Evolutionary conservation across 2,888 invertebrate species (phyloP), one percentile per base, ranked within the genome.

Genomic region (Papilio elwesi): DNA sequence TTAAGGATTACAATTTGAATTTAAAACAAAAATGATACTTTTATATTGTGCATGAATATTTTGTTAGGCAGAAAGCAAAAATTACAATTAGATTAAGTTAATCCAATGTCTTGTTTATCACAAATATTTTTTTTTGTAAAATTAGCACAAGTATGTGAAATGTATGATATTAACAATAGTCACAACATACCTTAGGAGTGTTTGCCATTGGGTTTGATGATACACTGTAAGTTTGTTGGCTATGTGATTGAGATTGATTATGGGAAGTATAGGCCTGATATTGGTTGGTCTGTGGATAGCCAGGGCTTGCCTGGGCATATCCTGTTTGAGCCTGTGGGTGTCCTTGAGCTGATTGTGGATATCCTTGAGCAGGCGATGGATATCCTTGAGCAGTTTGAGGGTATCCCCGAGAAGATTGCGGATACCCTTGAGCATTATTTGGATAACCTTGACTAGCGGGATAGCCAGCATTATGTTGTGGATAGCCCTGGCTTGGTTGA

Each of bases 61-160:
- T 53, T 62, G 66, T 13, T 38, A 36, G 13, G 13, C 38, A n/a
- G 53, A 43, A 67, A 53, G 63, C 59, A 66, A 64, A 70, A 63
- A 53, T 63, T 59, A 74, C 72, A 71, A 63, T 74, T 55, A 67
- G 53, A 36, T 68, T 68, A 68, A 78, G 76, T 74, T 73, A 75
- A 64, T 75, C 72, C 75, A 79, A 80, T 83, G 86, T 86, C 87
- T 85, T 89, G 87, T 82, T 90, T 89, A 90, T 90, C 90, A 89
- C 88, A 88, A 83, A 79, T 78, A 78, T 68, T 64, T 47, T 70
- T 72, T 72, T 63, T 74, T 48, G 26, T 73, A 76, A 74, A 55
- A 77, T 77, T 74, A 77, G 75, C 70, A 79, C 73, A 77, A 71
- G 51, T 43, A 68, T 66, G 62, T 68, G 15, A 67, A 49, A 62